phyloP scores from a whole-genome alignment of 2,113 vertebrate species.

The Sclerurus mexicanus region DNA sequence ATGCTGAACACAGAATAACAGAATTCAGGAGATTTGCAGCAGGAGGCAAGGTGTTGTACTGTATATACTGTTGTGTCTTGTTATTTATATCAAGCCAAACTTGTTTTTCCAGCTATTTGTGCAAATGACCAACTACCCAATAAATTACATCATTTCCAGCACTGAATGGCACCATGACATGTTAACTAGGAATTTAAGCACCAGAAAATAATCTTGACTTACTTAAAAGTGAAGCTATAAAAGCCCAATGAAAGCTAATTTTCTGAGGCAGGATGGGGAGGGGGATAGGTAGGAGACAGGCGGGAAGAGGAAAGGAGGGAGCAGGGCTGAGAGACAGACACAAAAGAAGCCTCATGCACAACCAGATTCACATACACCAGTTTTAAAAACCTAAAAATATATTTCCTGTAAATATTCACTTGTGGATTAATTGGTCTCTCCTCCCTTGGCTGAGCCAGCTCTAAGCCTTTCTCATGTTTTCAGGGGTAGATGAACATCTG shows the following conservation, averaged over 20 bases:
- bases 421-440: background rate
- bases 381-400: background rate
- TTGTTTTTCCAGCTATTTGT: constrained; percentile 56
- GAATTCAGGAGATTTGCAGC: constrained; percentile 21
- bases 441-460: background rate
- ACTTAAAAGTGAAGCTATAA: constrained; percentile 55
- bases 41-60: constrained; percentile 17
- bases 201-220: constrained; percentile 57
- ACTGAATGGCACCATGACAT: constrained; percentile 27
- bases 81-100: constrained; percentile 55
- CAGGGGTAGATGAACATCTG: background rate
- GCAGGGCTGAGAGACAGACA: background rate
- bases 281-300: background rate
- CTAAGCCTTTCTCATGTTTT: background rate
- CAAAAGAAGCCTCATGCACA: background rate
- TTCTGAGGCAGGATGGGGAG: background rate
- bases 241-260: constrained; percentile 35
- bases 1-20: constrained; percentile 31
- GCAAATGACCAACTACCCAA: constrained; percentile 30
- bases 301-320: background rate
- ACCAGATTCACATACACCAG: background rate
- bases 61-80: constrained; percentile 11
- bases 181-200: constrained; percentile 49
- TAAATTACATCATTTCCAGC: constrained; percentile 55
- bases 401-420: background rate